Evolutionary conservation across 2,797 vertebrate genomes (phyloP), one percentile per base, ranked within the genome.

Genomic region (Aeoliscus strigatus): DNA sequence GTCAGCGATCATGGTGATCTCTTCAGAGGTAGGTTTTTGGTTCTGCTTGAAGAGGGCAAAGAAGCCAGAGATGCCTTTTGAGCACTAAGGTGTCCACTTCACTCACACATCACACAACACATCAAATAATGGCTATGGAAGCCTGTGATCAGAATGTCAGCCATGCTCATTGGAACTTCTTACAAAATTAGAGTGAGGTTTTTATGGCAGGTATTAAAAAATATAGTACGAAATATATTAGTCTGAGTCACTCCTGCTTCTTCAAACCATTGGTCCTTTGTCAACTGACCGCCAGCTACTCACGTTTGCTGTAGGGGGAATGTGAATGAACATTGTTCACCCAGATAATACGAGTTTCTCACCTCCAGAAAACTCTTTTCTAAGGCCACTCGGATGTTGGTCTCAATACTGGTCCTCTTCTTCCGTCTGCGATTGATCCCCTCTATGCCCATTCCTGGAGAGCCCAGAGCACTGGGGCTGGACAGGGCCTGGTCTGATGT

Each of bases 21-120:
- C 96, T 83, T 99, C 96, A 90, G 96, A 99, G 93, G 94, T 99
- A 96, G 96, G 96, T 92, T 99, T 99, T 95, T 98, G 96, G 91
- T 99, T 99, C 95, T 99, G 85, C 82, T 86, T 82, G 58, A 91
- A 88, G 77, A 78, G 81, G 79, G 70, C 84, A 86, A 89, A 86
- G 43, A 70, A 69, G 80, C 70, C 82, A 75, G 60, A 45, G 64
- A 79, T 69, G 59, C 81, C 81, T 63, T 72, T 76, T 88, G 46
- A 87, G 80, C 52, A 82, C 58, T 59, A 8, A 10, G 23, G 4
- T 2, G 13, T 10, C 24, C 9, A 29, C 14, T 27, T 6, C 2
- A 2, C 12, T n/a, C 27, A 29, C 27, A n/a, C 3, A n/a, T 9
- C 3, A 7, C 18, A 6, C 9, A 2, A 17, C 3, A 24, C 9